Base-by-base conservation (phyloP, 2,888 invertebrate genomes). In the Pogonocherus hispidulus region DNA sequence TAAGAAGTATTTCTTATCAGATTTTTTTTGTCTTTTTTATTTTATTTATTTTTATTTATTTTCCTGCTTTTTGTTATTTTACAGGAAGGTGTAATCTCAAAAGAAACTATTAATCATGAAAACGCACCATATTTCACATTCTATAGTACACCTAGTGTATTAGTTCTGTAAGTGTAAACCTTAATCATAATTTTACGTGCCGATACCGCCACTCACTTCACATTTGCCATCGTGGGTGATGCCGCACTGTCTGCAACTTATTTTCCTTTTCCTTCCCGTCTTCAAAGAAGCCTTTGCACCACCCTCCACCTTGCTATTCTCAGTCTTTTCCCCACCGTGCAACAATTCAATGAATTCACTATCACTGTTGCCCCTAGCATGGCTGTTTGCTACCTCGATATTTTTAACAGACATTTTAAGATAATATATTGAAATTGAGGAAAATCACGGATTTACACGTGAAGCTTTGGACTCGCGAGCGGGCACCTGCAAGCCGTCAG, bases 241-340 rank as follows among this genome's bases (percentile, higher is more conserved):
- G 1, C 78, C 78, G 62, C 79, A 79, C 65, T 78, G 74, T 47
- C 73, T 76, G 65, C 79, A 77, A 57, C 76, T 76, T 52, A 75
- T 78, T 65, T 72, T 74, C 57, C 74, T 75, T 22, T 60, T 41
- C 35, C 69, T 72, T 11, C 67, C 71, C 63, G 67, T 68, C 3
- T 66, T 66, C 54, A 66, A 35, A 35, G 47, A 51, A 6, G 52
- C 51, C 2, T 51, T 18, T 6, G 3, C 20, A 35, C 19, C 18
- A 23, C 9, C 20, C 19, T 66, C 54, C 8, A 37, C 23, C 35
- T 60, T 72, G 18, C 64, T 68, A 16, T 66, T 64, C 32, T 66
- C 68, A 32, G 52, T 35, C 22, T 6, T 51, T 14, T 19, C 22
- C 49, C 72, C 72, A n/a, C 60, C 69, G 47, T 70, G 66, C 49